Conservation (phyloP, 2,888 invertebrate genomes). For the Limnephilus lunatus region DNA sequence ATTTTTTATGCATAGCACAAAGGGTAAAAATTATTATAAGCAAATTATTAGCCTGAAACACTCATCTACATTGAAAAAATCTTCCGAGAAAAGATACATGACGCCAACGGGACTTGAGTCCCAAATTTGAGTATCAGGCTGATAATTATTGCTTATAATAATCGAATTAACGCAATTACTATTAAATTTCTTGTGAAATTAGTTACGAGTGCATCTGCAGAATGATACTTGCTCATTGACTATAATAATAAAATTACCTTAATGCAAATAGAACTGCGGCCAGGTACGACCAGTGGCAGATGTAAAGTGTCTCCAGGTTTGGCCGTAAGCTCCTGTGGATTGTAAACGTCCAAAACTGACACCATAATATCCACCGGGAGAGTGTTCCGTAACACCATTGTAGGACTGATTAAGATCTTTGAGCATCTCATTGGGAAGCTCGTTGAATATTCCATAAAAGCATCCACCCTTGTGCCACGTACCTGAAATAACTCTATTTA, state of each 20-base stretch:
- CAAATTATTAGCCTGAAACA: too few relatives aligned
- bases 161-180: too few relatives aligned
- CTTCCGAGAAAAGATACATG: too few relatives aligned
- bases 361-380: slow-evolving; percentile 89
- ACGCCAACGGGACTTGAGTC: too few relatives aligned
- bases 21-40: too few relatives aligned
- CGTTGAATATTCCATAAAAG: slow-evolving; percentile 88
- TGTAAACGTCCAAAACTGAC: slow-evolving; percentile 80
- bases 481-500: slow-evolving; percentile 75
- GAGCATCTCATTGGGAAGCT: slow-evolving; percentile 89
- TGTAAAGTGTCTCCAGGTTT: slow-evolving; percentile 87
- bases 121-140: too few relatives aligned
- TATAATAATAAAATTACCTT: slow-evolving; percentile 76
- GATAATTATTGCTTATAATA: too few relatives aligned
- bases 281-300: slow-evolving; percentile 86
- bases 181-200: too few relatives aligned
- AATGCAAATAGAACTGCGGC: slow-evolving; percentile 83
- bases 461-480: slow-evolving; percentile 89
- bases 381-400: slow-evolving; percentile 92
- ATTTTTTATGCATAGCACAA: too few relatives aligned
- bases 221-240: too few relatives aligned
- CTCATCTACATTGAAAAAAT: too few relatives aligned
- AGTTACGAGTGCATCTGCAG: too few relatives aligned
- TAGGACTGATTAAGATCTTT: slow-evolving; percentile 91
- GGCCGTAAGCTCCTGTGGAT: slow-evolving; percentile 78